Evolutionary conservation across 2,888 invertebrate genomes (phyloP).

Genomic region (Odontomyia ornata): DNA sequence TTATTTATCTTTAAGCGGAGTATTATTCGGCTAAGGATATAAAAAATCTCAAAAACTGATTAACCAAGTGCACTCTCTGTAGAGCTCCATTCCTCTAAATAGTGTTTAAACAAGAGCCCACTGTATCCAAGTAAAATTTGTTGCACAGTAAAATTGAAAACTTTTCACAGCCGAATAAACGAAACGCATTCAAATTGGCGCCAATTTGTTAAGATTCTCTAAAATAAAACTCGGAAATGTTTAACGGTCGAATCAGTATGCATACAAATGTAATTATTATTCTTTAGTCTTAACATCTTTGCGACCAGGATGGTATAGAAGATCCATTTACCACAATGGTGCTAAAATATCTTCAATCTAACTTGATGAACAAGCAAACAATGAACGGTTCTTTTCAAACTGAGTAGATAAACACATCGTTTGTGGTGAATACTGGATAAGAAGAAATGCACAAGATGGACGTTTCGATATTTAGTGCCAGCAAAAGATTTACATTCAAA

Average conservation of each 20-base stretch:
- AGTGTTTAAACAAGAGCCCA: too few relatives aligned
- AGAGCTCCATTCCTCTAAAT: too few relatives aligned
- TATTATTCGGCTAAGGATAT: too few relatives aligned
- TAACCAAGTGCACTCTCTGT: too few relatives aligned
- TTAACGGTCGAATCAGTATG: not conserved
- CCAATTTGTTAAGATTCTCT: not conserved
- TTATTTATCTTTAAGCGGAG: too few relatives aligned
- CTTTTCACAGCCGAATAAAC: not conserved
- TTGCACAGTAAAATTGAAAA: too few relatives aligned
- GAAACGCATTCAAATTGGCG: not conserved
- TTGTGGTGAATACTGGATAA: not conserved
- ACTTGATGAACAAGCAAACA: conserved; percentile 15
- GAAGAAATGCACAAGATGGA: not conserved
- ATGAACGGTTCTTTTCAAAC: conserved; percentile 31
- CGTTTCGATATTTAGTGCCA: not conserved
- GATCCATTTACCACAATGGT: not conserved
- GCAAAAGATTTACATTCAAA: not conserved
- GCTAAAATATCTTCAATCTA: not conserved
- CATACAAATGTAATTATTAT: not conserved
- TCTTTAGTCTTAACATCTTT: not conserved
- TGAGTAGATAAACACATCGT: conserved; percentile 39
- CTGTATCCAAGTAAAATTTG: too few relatives aligned
- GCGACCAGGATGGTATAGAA: too few relatives aligned
- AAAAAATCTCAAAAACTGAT: too few relatives aligned
- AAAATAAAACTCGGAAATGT: not conserved